Conservation (phyloP, 2,797 vertebrate species). For the Tarsius wallacei region DNA sequence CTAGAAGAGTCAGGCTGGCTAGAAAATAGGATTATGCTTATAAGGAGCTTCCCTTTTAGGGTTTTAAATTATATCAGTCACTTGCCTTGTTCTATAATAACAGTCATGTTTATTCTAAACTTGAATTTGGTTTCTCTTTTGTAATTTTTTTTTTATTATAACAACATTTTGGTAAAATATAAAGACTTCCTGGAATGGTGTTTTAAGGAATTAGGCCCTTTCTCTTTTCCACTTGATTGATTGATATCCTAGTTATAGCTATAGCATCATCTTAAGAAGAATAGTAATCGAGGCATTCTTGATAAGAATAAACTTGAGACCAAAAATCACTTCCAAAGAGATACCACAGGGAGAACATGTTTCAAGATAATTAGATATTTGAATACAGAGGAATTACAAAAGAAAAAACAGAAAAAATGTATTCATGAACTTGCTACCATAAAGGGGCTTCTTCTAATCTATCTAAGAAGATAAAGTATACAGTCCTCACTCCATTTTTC, state of each 20-base stretch:
- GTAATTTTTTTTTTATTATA: neutral
- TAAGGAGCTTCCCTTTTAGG: neutral
- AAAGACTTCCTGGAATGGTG: neutral
- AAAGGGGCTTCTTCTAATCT: neutral
- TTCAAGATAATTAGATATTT: constrained; percentile 6
- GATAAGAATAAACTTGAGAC: neutral
- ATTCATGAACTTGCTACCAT: neutral
- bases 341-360: neutral
- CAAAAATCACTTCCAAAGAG: constrained; percentile 20
- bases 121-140: neutral
- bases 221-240: neutral
- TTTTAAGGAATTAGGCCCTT: neutral
- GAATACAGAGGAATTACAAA: neutral
- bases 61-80: neutral
- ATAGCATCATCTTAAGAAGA: neutral
- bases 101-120: neutral
- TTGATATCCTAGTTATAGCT: neutral
- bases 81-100: neutral
- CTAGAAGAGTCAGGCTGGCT: neutral
- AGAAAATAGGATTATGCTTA: no score
- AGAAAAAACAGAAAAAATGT: neutral
- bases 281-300: neutral
- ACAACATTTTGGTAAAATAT: neutral
- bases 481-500: neutral
- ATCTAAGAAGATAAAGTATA: neutral